These are phyloP conservation scores for Channa maculata DNA, from an alignment of 2,113 vertebrate genomes.

Conservation along the genomic window DNA sequence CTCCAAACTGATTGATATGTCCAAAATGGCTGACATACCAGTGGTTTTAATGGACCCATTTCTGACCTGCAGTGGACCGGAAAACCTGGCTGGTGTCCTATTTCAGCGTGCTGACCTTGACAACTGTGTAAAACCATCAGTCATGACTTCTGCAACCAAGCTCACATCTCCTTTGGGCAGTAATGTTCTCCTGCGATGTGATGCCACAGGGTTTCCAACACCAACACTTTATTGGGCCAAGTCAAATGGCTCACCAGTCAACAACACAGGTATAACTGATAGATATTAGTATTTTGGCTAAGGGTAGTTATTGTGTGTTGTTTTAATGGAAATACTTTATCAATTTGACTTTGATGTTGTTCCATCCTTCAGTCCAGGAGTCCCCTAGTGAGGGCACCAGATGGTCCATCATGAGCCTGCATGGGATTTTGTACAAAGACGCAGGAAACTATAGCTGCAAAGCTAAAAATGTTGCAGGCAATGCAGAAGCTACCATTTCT, in stretches of 20 bases:
- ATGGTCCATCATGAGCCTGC: constrained; percentile 96
- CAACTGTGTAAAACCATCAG: constrained; percentile 90
- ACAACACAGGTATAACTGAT: constrained; percentile 88
- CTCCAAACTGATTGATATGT: constrained; percentile 92
- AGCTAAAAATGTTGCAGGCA: constrained; percentile 93
- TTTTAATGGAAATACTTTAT: no score
- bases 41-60: constrained; percentile 90
- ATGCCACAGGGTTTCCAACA: constrained; percentile 91
- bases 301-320: no score
- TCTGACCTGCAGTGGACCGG: constrained; percentile 89
- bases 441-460: constrained; percentile 94
- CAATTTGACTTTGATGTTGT: constrained; percentile 40
- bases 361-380: constrained; percentile 89
- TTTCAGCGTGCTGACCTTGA: constrained; percentile 93
- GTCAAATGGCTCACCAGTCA: constrained; percentile 81
- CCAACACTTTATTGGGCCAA: constrained; percentile 90
- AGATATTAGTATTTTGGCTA: background rate
- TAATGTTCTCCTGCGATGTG: constrained; percentile 94
- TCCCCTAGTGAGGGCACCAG: constrained; percentile 91
- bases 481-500: constrained; percentile 87
- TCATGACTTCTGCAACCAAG: constrained; percentile 96
- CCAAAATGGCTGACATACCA: constrained; percentile 84
- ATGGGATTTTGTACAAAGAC: constrained; percentile 88
- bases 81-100: constrained; percentile 87
- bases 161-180: constrained; percentile 92